Evolutionary conservation across 2,113 vertebrate species (phyloP).

Genomic region (Microtus oregoni): DNA sequence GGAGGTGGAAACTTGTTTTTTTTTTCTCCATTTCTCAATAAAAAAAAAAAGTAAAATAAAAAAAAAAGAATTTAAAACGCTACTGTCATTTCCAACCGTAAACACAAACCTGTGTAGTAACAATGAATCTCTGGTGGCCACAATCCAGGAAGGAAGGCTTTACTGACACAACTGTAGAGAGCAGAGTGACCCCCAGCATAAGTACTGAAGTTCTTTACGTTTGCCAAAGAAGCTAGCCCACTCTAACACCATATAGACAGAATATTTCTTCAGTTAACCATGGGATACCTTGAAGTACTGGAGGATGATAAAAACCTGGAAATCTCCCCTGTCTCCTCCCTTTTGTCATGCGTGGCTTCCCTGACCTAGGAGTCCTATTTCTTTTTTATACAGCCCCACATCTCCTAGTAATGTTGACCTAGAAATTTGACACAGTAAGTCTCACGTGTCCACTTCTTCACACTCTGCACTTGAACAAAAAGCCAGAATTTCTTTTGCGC

Average conservation of each 20-base stretch:
- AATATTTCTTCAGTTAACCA: neutral
- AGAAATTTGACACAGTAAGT: neutral
- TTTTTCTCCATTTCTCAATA: too few species aligned
- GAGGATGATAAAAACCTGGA: neutral
- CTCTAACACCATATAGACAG: neutral
- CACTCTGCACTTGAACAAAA: neutral
- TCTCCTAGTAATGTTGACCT: neutral
- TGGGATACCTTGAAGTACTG: neutral
- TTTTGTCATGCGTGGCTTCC: too few species aligned
- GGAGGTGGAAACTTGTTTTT: too few species aligned
- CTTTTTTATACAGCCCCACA: neutral
- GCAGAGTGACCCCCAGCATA: neutral
- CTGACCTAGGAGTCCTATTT: accelerated
- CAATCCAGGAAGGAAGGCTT: neutral
- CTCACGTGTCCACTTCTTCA: neutral
- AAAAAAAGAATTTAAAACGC: too few species aligned
- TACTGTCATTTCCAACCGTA: neutral
- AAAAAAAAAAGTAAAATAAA: too few species aligned
- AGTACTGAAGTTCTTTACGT: neutral
- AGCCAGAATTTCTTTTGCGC: neutral
- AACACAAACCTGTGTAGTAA: neutral
- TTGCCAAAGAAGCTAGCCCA: neutral
- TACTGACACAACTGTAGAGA: neutral
- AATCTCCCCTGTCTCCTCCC: neutral
- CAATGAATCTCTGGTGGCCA: neutral